Evolutionary conservation across 2,888 invertebrate genomes (phyloP), one percentile per base, ranked within the genome.

Genomic region (Resseliella maxima): DNA sequence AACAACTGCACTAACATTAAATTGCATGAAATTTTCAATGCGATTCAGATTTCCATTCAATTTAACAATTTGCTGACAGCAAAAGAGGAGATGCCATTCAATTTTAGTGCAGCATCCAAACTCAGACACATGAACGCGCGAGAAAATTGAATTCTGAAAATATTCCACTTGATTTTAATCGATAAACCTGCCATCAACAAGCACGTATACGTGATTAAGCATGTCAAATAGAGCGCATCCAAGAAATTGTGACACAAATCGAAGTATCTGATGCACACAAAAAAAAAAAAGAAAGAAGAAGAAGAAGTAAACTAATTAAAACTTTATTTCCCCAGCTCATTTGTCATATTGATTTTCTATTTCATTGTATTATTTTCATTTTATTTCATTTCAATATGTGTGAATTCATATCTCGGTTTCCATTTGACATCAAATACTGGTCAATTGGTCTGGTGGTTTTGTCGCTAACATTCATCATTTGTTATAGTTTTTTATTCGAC

Each of bases 231-330:
- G 15, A 72, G 27, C 72, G 15, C 10, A 72, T 31, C 31, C 31
- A 31, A 31, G 31, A 59, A 59, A 50, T 2, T 59, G 59, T 24
- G 59, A 59, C 59, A 24, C 24, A 35, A 15, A 31, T 12, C 72
- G 2, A 72, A 72, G 31, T 72, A 31, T 31, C 27, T 72, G 31
- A 72, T 72, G 31, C 72, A 72, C 5, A n/a, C n/a, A n/a, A n/a
- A n/a, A n/a, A n/a, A n/a, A n/a, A n/a, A n/a, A n/a, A n/a, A n/a
- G n/a, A n/a, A n/a, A n/a, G n/a, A n/a, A n/a, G n/a, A n/a, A n/a
- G n/a, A n/a, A n/a, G n/a, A n/a, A n/a, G n/a, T n/a, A 72, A n/a
- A 59, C n/a, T 59, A 59, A 72, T 72, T 72, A 72, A 72, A 72
- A 31, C 31, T 72, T 72, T 31, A 27, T 72, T 72, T 72, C 35